Evolutionary conservation across 2,113 vertebrate genomes (phyloP).

Genomic region (Phasianus colchicus): DNA sequence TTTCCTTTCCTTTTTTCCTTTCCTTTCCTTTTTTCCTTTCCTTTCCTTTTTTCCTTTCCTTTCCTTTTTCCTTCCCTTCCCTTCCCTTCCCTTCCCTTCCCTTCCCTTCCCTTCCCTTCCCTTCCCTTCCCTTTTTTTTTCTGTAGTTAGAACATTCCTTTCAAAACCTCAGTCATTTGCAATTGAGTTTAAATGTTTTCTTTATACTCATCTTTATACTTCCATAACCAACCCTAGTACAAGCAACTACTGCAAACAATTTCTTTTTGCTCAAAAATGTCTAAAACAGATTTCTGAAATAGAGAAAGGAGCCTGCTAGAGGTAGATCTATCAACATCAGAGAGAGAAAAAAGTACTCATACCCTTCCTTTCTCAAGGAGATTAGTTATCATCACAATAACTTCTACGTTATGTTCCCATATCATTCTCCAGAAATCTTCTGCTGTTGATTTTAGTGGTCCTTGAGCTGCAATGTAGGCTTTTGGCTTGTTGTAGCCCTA

Average conservation of each 20-base stretch:
- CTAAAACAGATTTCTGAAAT: background rate
- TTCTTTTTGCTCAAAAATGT: background rate
- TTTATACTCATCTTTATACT: background rate
- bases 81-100: no score
- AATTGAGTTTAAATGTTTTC: background rate
- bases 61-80: no score
- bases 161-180: background rate
- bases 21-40: no score
- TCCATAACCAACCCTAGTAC: background rate
- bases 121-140: background rate
- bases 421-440: constrained; percentile 99
- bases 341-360: constrained; percentile 59
- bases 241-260: background rate
- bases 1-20: no score
- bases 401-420: constrained; percentile 94
- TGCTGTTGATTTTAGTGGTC: constrained; percentile 90
- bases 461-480: constrained; percentile 97
- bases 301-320: background rate
- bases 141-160: background rate
- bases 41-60: no score
- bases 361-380: constrained; percentile 96
- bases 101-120: no score
- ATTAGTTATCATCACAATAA: constrained; percentile 98
- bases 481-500: constrained; percentile 94
- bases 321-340: background rate